Conservation (phyloP, 2,888 invertebrate genomes). For the Diarsia dahlii region DNA sequence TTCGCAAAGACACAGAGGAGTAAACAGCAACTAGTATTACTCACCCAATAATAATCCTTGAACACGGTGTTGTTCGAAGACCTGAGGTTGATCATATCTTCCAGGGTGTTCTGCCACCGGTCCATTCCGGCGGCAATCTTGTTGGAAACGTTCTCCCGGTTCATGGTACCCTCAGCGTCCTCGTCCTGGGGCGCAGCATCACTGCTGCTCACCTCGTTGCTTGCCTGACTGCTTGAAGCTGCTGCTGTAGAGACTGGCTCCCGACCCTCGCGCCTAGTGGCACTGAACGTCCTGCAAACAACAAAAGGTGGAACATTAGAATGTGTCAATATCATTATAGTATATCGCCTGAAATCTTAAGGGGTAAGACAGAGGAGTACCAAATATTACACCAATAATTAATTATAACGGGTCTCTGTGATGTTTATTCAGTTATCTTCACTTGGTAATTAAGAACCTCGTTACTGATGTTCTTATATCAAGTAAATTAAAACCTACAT, state of each 20-base stretch:
- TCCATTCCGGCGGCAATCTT: conserved; percentile 89
- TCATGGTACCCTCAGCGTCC: conserved; percentile 79
- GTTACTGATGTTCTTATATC: not conserved
- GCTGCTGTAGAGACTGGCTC: conserved; percentile 45
- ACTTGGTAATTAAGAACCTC: conserved; percentile 16
- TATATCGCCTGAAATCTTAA: not conserved
- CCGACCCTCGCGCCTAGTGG: conserved; percentile 69
- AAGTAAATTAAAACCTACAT: conserved; percentile 25
- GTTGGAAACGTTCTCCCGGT: conserved; percentile 85
- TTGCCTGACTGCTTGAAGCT: conserved; percentile 28
- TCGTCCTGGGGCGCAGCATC: conserved; percentile 72
- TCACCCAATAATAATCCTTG: conserved; percentile 91
- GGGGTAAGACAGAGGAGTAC: not conserved
- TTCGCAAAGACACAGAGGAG: not conserved
- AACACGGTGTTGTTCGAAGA: conserved; percentile 89
- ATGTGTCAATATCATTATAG: not conserved
- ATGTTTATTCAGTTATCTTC: conserved; percentile 1
- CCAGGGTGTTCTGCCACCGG: conserved; percentile 88
- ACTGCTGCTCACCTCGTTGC: conserved; percentile 67
- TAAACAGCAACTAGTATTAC: conserved; percentile 53
- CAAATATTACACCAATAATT: not conserved
- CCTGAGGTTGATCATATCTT: conserved; percentile 87
- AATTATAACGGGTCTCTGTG: not conserved
- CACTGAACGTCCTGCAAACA: conserved; percentile 80
- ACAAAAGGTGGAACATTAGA: not conserved